Conservation (phyloP, 2,113 vertebrate genomes). For the Albula goreensis region DNA sequence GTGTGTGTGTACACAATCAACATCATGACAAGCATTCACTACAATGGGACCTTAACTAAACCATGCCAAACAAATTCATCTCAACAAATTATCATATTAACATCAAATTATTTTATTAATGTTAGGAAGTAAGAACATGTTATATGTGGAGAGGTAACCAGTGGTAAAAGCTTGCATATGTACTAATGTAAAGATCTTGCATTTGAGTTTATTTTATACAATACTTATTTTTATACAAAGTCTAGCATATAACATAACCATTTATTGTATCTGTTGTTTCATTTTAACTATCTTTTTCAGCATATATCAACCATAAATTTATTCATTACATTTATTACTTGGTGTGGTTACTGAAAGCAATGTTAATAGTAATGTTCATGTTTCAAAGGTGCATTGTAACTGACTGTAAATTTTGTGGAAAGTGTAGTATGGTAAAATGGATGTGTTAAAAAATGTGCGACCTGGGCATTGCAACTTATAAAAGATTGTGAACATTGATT, state of each 20-base stretch:
- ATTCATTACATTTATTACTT: conserved; percentile 1
- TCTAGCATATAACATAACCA: conserved; percentile 13
- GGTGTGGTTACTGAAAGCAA: not conserved
- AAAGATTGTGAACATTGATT: conserved; percentile 52
- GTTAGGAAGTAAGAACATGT: not conserved
- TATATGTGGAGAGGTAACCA: not conserved
- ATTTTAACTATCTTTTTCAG: not conserved
- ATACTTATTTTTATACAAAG: conserved; percentile 22
- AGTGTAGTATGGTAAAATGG: conserved; percentile 45
- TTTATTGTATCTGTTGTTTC: conserved; percentile 5
- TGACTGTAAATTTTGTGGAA: conserved; percentile 54
- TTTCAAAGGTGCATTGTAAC: not conserved
- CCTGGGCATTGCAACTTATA: conserved; percentile 43
- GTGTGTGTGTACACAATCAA: too few species aligned
- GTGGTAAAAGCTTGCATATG: not conserved
- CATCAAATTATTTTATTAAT: too few species aligned
- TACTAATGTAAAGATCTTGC: not conserved
- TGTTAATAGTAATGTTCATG: not conserved
- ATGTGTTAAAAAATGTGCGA: conserved; percentile 58
- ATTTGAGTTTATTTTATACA: not conserved
- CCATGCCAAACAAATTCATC: too few species aligned
- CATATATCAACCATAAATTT: conserved; percentile 1
- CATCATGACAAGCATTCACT: too few species aligned
- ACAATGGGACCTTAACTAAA: too few species aligned
- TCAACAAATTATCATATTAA: too few species aligned